A percentile compares a stretch with the other conserved stretches of the same genome.
phyloP scores from a whole-genome alignment of 2,113 vertebrate genomes.

The Hemicordylus capensis region DNA sequence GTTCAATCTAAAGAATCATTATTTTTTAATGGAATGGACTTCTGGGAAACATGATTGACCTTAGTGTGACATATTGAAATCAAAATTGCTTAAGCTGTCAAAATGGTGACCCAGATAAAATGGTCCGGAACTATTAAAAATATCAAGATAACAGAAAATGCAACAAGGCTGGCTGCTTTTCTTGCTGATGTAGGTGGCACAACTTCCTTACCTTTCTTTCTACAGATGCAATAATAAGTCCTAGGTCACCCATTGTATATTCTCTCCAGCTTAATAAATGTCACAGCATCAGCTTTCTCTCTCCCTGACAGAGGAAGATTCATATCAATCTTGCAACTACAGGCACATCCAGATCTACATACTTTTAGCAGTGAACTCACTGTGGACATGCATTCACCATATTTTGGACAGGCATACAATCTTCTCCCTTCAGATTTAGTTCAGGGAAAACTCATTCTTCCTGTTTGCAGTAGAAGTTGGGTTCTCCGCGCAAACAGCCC shows the following conservation, averaged over 20 bases:
- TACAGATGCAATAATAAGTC: no score
- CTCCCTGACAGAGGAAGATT: not conserved
- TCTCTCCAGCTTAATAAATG: not conserved
- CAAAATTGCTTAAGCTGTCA: not conserved
- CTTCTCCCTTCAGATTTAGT: no score
- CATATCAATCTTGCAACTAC: not conserved
- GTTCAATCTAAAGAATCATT: constrained; percentile 17
- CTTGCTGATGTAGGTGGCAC: not conserved
- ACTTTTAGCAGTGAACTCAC: not conserved
- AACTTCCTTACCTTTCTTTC: not conserved
- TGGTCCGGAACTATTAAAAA: constrained; percentile 4
- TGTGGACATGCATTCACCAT: no score
- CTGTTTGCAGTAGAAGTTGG: no score
- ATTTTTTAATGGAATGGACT: not conserved
- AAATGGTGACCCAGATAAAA: not conserved
- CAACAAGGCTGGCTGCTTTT: fast-evolving
- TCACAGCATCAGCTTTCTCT: constrained; percentile 3
- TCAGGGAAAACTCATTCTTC: no score
- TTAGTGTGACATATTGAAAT: not conserved
- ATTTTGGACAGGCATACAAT: not conserved
- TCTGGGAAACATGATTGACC: not conserved
- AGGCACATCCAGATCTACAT: not conserved
- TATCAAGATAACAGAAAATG: constrained; percentile 17
- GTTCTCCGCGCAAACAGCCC: no score
- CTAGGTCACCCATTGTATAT: not conserved